A percentile compares a stretch with the other conserved stretches of the same genome.
These are phyloP conservation scores for Verasper variegatus DNA, from an alignment of 2,113 vertebrate genomes.

Conservation along the genomic window DNA sequence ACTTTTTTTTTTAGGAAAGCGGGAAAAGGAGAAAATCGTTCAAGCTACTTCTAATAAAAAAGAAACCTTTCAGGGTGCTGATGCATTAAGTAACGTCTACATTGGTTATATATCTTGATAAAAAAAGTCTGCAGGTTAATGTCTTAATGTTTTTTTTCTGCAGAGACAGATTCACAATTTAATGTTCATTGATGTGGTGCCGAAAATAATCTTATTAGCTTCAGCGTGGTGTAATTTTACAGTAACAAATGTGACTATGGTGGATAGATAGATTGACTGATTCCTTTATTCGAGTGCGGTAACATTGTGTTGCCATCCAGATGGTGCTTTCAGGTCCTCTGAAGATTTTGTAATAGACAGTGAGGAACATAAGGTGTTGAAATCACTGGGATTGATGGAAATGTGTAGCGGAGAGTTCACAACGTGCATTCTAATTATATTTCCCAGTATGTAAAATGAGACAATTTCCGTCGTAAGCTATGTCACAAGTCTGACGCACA, in stretches of 20 bases:
- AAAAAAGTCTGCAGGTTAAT: background rate
- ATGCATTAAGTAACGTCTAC: background rate
- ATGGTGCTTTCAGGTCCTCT: constrained; percentile 13
- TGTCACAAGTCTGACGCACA: constrained; percentile 33
- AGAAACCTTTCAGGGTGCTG: constrained; percentile 13
- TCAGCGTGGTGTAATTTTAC: constrained; percentile 17
- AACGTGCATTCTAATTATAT: constrained; percentile 55
- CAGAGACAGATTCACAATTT: too few species aligned
- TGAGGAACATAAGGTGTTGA: constrained; percentile 23
- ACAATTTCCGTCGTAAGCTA: constrained; percentile 24
- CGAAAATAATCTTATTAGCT: background rate
- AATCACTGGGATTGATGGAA: constrained; percentile 36
- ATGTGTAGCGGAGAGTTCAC: constrained; percentile 27
- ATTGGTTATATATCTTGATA: background rate
- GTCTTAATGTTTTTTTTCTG: too few species aligned
- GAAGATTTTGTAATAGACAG: constrained; percentile 27
- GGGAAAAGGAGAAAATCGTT: constrained; percentile 18
- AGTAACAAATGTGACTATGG: constrained; percentile 17
- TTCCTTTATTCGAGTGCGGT: background rate
- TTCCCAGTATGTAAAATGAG: constrained; percentile 39
- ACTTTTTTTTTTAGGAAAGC: constrained; percentile 8
- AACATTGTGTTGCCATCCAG: background rate
- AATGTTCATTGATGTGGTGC: background rate
- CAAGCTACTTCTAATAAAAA: constrained; percentile 33
- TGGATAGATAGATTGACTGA: background rate